Evolutionary conservation across 2,113 vertebrate genomes (phyloP), one percentile per base, ranked within the genome.

Genomic region (Atlantisia rogersi): DNA sequence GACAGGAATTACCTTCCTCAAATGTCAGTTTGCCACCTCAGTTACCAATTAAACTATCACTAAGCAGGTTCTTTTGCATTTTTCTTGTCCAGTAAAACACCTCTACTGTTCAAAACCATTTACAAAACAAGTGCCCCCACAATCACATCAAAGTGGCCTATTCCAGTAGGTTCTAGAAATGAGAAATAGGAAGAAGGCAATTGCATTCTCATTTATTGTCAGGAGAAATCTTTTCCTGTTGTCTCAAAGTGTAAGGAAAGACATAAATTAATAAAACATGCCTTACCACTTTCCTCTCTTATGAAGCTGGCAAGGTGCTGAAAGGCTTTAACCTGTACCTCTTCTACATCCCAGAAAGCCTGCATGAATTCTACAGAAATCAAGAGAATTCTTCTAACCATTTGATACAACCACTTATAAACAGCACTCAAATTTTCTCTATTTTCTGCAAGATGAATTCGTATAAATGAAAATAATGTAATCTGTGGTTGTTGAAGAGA

Each of bases 301-400:
- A 96, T 15, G 53, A 98, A 87, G 7, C 21, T 42, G 81, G 90
- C 19, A 37, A 99, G 95, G 29, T 42, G 96, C 82, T 97, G 91
- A 59, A 98, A 73, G 62, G 93, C 92, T 82, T 79, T 88, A 70
- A 84, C 75, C 86, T 98, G 98, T 12, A 93, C 96, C 26, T 96
- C 96, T 9, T 98, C 98, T 39, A 71, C 15, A 67, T 96, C 94
- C 64, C 92, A 73, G 84, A 97, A 98, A 59, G 42, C 92, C 82
- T 98, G 75, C 98, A 98, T 98, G 90, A 97, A 94, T 24, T 97
- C 98, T 99, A 91, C 4, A 40, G 70, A 84, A 69, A 48, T 15
- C 29, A 96, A 37, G 42, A 81, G 39, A 63, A 48, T n/a, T 69
- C 46, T 48, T 64, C 28, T 70, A 69, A 82, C 21, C 42, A 68